Base-by-base conservation (phyloP, 2,797 vertebrate genomes). In the Distichodus sexfasciatus region DNA sequence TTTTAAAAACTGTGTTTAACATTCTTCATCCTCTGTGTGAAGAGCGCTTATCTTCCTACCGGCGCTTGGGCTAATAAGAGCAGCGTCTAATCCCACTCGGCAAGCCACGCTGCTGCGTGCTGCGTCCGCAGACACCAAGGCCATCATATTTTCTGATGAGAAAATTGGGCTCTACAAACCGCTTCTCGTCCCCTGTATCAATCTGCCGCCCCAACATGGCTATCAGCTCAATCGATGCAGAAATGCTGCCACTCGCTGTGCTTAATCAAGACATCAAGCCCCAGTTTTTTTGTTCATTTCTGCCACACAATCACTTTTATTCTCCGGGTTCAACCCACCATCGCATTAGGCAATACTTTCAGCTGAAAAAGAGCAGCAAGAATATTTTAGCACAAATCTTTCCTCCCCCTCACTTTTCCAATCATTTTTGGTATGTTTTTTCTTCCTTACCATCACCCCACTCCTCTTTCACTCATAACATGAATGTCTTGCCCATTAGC, bases 201-300 rank as follows among this genome's bases (percentile, higher is more conserved):
- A 36, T 58, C 29, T 66, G 26, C 31, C 23, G 24, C 17, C 26
- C 53, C 60, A 60, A 53, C 9, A 19, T 53, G 41, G 47, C 53
- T 35, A 66, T 65, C 58, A 44, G 24, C 55, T 65, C 57, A 75
- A 66, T 72, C 76, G 67, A 35, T 64, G 26, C 53, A 58, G 50
- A 69, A 62, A 53, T 50, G 41, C 5, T 21, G 10, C 14, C 15
- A 44, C 69, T 57, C 47, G 55, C 61, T 72, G 66, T 21, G 50
- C 46, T 71, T 64, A 71, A 78, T 71, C 67, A 76, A 60, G 58
- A 55, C 72, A 69, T 77, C 65, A 57, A 11, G 35, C 48, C 48
- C 58, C 31, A 59, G 31, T 40, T 51, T 69, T n/a, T 33, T 31
- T 47, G 33, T 55, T 43, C 8, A 15, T 71, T 58, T 73, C 3